phyloP scores from a whole-genome alignment of 2,797 vertebrate genomes.

The Enteromius viviparus region DNA sequence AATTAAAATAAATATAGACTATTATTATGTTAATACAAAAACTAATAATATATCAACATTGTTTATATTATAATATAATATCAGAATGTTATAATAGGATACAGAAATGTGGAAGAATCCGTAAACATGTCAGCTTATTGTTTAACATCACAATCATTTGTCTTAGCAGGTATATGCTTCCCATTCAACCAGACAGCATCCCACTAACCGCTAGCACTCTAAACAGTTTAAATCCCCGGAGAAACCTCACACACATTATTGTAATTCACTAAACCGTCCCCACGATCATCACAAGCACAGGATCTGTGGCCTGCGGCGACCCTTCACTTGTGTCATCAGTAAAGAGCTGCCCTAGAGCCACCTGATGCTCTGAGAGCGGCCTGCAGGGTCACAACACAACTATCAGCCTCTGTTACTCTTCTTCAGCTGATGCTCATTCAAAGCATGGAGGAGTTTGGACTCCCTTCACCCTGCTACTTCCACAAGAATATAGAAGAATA shows the following conservation, averaged over 20 bases:
- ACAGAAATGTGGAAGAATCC: neutral
- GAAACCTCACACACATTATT: neutral
- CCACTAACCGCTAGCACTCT: neutral
- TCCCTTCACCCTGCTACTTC: neutral
- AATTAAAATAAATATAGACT: no score
- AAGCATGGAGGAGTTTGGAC: neutral
- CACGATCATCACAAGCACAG: neutral
- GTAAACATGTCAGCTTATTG: neutral
- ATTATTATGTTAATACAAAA: no score
- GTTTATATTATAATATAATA: no score
- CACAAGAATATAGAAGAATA: neutral
- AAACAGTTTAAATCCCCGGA: neutral
- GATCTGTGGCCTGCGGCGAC: neutral
- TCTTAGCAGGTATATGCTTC: neutral
- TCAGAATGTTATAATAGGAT: no score
- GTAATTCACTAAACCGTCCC: neutral
- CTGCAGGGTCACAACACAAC: neutral
- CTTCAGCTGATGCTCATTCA: neutral
- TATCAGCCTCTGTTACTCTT: neutral
- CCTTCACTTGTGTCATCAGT: constrained; percentile 8
- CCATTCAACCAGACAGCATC: neutral
- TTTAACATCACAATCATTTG: neutral
- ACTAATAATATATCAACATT: no score
- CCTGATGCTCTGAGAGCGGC: neutral
- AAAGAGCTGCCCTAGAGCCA: neutral